A percentile compares a stretch with the other conserved stretches of the same genome.
Conservation (phyloP, 2,888 invertebrate genomes). For the Drosophila setosimentum region DNA sequence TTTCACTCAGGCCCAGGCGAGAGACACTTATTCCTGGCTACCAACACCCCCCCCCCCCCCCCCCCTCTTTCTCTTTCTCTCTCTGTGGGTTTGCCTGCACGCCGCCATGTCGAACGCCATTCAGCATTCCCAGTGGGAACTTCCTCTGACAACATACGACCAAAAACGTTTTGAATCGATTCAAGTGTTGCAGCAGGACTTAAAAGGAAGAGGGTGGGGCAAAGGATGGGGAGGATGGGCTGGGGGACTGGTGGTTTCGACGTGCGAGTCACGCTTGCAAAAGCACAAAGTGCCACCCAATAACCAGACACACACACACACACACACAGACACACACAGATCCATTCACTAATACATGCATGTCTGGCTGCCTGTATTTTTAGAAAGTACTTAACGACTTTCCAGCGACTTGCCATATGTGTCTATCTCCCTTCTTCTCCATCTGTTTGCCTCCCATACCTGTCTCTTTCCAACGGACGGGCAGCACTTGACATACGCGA, state of each 20-base stretch:
- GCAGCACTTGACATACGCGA: slow-evolving; percentile 32
- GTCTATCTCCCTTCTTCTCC: slow-evolving; percentile 1
- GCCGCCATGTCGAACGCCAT: slow-evolving; percentile 51
- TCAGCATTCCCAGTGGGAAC: slow-evolving; percentile 55
- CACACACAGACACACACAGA: slow-evolving; percentile 26
- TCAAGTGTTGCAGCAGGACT: slow-evolving; percentile 62
- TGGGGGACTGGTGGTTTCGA: slow-evolving; percentile 41
- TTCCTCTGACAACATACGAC: slow-evolving; percentile 57
- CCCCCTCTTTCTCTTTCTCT: background rate
- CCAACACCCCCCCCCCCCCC: background rate
- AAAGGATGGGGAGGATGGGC: background rate
- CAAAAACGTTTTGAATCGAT: slow-evolving; percentile 69
- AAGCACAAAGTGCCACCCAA: slow-evolving; percentile 71
- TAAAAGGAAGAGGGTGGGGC: background rate
- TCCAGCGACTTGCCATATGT: slow-evolving; percentile 45
- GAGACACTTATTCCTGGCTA: slow-evolving; percentile 52
- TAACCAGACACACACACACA: slow-evolving; percentile 48
- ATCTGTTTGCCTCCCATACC: background rate
- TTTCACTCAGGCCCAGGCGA: slow-evolving; percentile 65
- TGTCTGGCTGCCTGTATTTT: slow-evolving; percentile 70
- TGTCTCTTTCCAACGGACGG: background rate
- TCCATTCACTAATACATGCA: slow-evolving; percentile 43
- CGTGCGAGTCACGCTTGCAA: slow-evolving; percentile 72
- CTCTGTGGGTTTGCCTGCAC: slow-evolving; percentile 3
- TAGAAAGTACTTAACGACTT: slow-evolving; percentile 80